Evolutionary conservation across 2,113 vertebrate species (phyloP), one percentile per base, ranked within the genome.

Genomic region (Hypocryptadius cinnamomeus): DNA sequence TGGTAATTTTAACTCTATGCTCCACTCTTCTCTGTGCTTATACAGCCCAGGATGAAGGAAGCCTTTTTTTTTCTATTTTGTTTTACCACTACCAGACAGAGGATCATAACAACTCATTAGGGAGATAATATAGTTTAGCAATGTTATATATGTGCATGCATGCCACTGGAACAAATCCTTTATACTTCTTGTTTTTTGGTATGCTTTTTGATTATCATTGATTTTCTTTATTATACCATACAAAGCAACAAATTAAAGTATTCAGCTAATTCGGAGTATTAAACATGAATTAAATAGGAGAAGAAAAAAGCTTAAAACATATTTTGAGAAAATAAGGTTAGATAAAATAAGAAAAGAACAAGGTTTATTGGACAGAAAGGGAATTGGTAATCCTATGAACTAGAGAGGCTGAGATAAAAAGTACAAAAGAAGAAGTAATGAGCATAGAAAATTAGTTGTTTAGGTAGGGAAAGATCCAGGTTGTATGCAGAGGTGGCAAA

Each of bases 301-400:
- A 35, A 14, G 57, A 87, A 79, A 93, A 69, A 59, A 53, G 5
- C 51, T 71, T n/a, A 64, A 90, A 91, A 57, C 39, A 9, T 33
- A 54, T 53, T 40, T 76, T 79, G 44, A 78, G 53, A 72, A 89
- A 97, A 93, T 94, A 89, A 91, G 77, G 91, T 95, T 93, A 92
- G 50, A 89, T 85, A 61, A 95, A 91, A 82, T 80, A 79, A 10
- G 42, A 86, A 70, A 80, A 91, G 72, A 78, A 65, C 30, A 88
- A 77, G 80, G 37, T 68, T 89, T 96, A 61, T 90, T 87, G 69
- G 16, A 85, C 40, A 89, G 35, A 94, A 79, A 85, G 82, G 28
- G 86, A 90, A 31, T 15, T 73, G 19, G n/a, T 94, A 95, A 93
- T 97, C 71, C 70, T 64, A 44, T 68, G n/a, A 20, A 59, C 11